Conservation (phyloP, 2,797 vertebrate species). For the Channallabes apus region DNA sequence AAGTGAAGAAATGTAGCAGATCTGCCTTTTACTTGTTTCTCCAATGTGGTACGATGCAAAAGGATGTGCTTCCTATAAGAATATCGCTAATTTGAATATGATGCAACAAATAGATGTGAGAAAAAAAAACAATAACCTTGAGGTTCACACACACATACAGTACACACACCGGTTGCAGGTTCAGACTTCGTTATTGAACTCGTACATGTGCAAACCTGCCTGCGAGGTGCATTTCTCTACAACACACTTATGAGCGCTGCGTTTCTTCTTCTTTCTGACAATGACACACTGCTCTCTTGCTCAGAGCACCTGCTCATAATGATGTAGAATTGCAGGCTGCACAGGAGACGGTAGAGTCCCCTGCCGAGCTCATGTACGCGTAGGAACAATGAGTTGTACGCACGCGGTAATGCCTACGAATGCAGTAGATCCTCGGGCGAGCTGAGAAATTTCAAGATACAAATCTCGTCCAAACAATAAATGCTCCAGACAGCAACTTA, state of each 20-base stretch:
- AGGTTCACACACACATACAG: not conserved
- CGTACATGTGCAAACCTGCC: conserved; percentile 47
- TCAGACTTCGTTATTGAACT: conserved; percentile 10
- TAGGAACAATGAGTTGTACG: conserved; percentile 1
- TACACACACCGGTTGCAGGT: conserved; percentile 15
- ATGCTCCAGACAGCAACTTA: conserved; percentile 23
- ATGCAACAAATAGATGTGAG: not conserved
- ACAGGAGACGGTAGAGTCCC: conserved; percentile 31
- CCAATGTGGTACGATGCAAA: not conserved
- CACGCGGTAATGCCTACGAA: not conserved
- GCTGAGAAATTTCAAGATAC: conserved; percentile 26
- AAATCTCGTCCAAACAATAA: conserved; percentile 13
- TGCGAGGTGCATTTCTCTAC: conserved; percentile 46
- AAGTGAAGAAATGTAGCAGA: not conserved
- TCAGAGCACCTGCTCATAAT: conserved; percentile 54
- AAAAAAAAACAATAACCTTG: not conserved
- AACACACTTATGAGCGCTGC: conserved; percentile 29
- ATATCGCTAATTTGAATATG: not conserved
- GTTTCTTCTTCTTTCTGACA: conserved; percentile 48
- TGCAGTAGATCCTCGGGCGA: conserved; percentile 5
- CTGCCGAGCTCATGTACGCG: conserved; percentile 26
- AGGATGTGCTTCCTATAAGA: not conserved
- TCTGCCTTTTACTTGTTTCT: not conserved
- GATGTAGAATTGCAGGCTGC: conserved; percentile 57
- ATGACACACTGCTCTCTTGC: conserved; percentile 53